phyloP scores from a whole-genome alignment of 2,797 vertebrate species.

The Intellagama lesueurii region DNA sequence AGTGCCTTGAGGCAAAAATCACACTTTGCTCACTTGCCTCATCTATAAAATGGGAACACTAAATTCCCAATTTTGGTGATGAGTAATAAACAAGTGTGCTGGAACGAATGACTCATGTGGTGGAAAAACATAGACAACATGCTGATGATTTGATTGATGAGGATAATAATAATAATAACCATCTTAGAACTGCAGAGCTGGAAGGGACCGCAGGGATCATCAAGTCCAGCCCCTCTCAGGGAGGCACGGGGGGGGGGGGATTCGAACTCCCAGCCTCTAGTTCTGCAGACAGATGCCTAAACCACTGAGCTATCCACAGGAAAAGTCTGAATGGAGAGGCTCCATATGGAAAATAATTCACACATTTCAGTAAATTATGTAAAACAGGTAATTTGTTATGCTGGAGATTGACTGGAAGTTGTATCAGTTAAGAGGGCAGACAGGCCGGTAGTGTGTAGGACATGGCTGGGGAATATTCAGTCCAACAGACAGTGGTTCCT shows the following conservation, averaged over 20 bases:
- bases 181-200: no score
- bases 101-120: background rate
- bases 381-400: background rate
- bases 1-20: background rate
- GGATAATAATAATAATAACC: no score
- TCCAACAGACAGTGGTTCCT: no score
- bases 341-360: background rate
- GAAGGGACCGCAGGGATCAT: no score
- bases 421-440: no score
- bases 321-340: background rate
- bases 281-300: background rate
- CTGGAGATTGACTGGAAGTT: background rate
- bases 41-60: background rate
- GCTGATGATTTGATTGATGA: background rate
- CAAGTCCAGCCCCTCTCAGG: no score
- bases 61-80: background rate
- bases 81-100: background rate
- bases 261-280: background rate
- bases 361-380: background rate
- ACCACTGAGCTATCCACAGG: background rate
- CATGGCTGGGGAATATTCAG: background rate
- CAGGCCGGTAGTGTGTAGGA: background rate
- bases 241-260: no score
- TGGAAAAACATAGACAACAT: background rate
- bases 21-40: background rate